Conservation (phyloP, 2,888 invertebrate species). For the Rhamnusium bicolor region DNA sequence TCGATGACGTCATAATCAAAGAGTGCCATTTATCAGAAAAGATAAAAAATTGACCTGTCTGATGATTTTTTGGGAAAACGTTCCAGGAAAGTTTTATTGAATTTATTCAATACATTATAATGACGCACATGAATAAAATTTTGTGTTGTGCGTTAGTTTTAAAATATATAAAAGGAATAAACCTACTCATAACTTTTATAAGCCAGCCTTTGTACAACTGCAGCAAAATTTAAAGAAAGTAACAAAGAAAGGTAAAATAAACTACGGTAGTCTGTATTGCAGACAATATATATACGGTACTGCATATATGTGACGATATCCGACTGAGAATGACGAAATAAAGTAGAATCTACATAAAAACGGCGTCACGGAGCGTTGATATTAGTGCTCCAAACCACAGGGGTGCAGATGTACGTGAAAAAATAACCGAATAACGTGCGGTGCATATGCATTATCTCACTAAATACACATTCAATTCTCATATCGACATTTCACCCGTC, state of each 20-base stretch:
- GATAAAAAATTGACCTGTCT: no score
- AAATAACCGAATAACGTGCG: constrained; percentile 58
- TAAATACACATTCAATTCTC: constrained; percentile 34
- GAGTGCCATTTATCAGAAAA: no score
- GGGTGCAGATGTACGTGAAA: constrained; percentile 59
- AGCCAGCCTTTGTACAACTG: background rate
- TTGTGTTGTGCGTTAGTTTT: no score
- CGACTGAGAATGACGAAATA: constrained; percentile 55
- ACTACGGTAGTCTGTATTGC: constrained; percentile 1
- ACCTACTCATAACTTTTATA: background rate
- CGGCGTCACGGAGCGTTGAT: constrained; percentile 56
- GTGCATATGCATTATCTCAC: constrained; percentile 49
- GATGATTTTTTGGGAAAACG: no score
- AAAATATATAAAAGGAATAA: background rate
- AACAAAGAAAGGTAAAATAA: background rate
- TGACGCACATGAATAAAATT: no score
- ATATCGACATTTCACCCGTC: background rate
- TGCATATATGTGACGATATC: constrained; percentile 38
- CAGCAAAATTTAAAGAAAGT: background rate
- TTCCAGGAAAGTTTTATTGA: no score
- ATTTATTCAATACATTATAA: no score
- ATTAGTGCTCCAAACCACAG: constrained; percentile 55
- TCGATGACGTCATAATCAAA: no score
- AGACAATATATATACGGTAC: constrained; percentile 10
- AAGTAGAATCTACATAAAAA: constrained; percentile 51